phyloP scores from a whole-genome alignment of 2,113 vertebrate species.

The Rhabdornis inornatus region DNA sequence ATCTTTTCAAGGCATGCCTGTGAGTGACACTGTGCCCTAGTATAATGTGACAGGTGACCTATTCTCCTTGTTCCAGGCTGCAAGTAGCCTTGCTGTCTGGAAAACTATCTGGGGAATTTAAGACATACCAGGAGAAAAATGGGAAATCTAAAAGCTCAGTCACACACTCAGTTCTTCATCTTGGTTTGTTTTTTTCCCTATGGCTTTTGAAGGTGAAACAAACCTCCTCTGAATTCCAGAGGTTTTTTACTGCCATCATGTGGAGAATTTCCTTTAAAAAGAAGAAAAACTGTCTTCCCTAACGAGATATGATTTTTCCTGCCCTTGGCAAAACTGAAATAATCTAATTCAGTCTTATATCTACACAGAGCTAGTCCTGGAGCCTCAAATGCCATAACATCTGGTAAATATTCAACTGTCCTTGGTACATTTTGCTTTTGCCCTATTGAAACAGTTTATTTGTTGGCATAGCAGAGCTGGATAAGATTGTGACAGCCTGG shows the following conservation, averaged over 20 bases:
- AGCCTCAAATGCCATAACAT: not conserved
- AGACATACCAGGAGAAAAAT: conserved; percentile 43
- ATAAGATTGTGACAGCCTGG: not conserved
- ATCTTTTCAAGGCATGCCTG: not conserved
- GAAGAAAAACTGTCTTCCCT: not conserved
- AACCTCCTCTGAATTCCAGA: conserved; percentile 3
- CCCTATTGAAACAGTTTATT: not conserved
- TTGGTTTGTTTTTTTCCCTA: not conserved
- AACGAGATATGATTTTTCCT: not conserved
- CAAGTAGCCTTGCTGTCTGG: not conserved
- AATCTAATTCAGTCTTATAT: not conserved
- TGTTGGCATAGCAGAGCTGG: not conserved
- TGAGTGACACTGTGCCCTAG: conserved; percentile 2
- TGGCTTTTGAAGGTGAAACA: conserved; percentile 25
- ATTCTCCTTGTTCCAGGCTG: conserved; percentile 2
- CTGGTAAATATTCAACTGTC: not conserved
- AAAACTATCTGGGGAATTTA: conserved; percentile 35
- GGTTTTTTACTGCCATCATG: conserved; percentile 66
- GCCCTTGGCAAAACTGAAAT: not conserved
- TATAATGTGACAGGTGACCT: not conserved
- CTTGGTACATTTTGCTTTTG: not conserved
- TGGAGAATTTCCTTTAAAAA: conserved; percentile 20
- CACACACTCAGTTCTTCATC: conserved; percentile 30
- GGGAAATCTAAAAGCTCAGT: conserved; percentile 40
- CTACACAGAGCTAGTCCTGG: not conserved